These are phyloP conservation scores for Paracanthobrama guichenoti DNA, from an alignment of 2,113 vertebrate species.

Conservation along the genomic window DNA sequence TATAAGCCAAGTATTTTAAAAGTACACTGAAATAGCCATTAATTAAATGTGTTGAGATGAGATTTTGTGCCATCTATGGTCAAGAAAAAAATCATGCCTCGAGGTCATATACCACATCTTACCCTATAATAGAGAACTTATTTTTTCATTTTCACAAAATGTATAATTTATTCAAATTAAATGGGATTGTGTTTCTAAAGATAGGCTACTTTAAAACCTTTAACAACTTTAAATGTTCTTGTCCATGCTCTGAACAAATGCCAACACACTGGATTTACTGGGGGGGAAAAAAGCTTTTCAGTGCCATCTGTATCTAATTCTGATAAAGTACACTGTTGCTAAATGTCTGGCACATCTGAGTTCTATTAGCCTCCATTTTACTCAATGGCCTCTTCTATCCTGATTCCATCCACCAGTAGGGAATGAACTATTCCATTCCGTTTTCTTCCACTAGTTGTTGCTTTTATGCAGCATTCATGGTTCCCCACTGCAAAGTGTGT, in stretches of 20 bases:
- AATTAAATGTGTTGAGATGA: too few species aligned
- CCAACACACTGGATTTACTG: background rate
- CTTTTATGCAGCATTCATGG: constrained; percentile 88
- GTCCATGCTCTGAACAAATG: background rate
- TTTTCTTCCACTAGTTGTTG: constrained; percentile 83
- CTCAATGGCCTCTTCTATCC: constrained; percentile 74
- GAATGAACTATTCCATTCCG: constrained; percentile 84
- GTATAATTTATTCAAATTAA: background rate
- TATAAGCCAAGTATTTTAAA: too few species aligned
- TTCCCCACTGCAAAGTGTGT: constrained; percentile 85
- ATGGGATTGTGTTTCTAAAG: background rate
- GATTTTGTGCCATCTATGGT: too few species aligned
- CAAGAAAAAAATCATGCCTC: background rate
- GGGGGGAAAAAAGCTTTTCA: background rate
- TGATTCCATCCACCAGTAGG: constrained; percentile 84
- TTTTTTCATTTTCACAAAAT: background rate
- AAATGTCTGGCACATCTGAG: background rate
- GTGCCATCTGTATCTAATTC: constrained; percentile 41
- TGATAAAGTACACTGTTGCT: constrained; percentile 13
- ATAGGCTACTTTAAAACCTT: background rate
- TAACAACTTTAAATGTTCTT: background rate
- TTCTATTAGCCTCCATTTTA: constrained; percentile 55
- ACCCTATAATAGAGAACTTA: background rate
- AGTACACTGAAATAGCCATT: too few species aligned
- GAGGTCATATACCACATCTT: background rate